A percentile compares a stretch with the other conserved stretches of the same genome.
Conservation (phyloP, 2,888 invertebrate species). For the Hartigia nigra region DNA sequence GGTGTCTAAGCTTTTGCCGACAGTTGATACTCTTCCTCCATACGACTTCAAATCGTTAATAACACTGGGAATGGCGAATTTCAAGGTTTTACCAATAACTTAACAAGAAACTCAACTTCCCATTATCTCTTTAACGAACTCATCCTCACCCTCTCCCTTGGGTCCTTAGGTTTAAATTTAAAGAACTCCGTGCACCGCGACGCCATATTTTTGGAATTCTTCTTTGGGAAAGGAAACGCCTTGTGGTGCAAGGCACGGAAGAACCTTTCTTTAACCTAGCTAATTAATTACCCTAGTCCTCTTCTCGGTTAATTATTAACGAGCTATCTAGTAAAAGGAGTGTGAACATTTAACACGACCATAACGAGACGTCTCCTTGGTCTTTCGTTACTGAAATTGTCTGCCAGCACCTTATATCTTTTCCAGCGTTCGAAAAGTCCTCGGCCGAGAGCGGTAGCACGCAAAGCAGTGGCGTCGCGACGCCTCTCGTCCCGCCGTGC, state of each 20-base stretch:
- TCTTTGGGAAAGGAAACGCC: not conserved
- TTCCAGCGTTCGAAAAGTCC: not conserved
- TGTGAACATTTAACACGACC: slow-evolving; percentile 15
- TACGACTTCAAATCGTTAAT: not conserved
- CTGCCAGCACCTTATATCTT: not conserved
- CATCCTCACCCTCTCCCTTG: not conserved
- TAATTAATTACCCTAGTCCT: not conserved
- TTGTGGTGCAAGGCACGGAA: not conserved
- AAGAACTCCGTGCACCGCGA: not conserved
- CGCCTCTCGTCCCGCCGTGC: not conserved
- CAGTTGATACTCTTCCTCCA: not conserved
- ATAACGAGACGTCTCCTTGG: slow-evolving; percentile 7
- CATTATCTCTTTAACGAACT: not conserved
- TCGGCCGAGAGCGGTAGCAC: not conserved
- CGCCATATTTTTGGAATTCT: not conserved
- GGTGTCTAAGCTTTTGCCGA: not conserved
- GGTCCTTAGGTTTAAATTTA: not conserved
- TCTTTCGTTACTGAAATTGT: not conserved
- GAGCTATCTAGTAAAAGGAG: slow-evolving; percentile 13
- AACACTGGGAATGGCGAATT: not conserved
- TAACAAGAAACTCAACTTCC: not conserved
- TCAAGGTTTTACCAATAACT: not conserved
- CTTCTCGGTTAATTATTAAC: slow-evolving; percentile 19
- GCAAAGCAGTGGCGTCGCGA: not conserved
- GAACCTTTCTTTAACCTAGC: not conserved